These are phyloP conservation scores for Myzus persicae DNA, from an alignment of 1,140 invertebrate genomes.

Conservation along the genomic window DNA sequence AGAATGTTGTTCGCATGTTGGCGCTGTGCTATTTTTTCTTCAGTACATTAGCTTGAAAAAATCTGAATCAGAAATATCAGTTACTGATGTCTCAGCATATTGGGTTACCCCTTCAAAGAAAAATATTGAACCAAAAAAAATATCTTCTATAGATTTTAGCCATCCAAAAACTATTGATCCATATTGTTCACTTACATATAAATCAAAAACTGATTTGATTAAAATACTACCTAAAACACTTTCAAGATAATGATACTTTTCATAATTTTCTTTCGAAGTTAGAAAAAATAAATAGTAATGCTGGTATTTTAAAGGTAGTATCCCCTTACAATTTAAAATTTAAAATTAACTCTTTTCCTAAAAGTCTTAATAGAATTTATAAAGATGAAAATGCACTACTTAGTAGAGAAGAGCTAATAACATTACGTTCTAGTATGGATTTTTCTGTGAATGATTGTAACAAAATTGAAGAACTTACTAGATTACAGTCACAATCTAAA, in stretches of 20 bases:
- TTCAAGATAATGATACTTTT: background rate
- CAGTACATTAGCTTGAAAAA: background rate
- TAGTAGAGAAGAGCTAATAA: background rate
- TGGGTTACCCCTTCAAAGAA: background rate
- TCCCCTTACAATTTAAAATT: background rate
- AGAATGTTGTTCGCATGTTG: constrained; percentile 30
- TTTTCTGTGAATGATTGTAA: background rate
- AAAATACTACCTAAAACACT: background rate
- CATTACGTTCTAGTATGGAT: background rate
- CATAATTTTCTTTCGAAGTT: background rate
- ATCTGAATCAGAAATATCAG: background rate
- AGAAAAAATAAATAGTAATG: background rate
- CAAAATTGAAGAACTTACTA: background rate
- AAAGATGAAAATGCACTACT: background rate
- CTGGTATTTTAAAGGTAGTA: constrained; percentile 13
- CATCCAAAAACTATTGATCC: background rate
- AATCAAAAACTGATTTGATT: background rate
- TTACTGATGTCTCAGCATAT: constrained; percentile 13
- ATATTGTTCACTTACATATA: background rate
- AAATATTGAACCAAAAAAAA: background rate
- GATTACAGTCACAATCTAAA: background rate
- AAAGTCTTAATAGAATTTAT: background rate
- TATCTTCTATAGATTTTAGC: background rate
- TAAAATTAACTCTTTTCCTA: background rate
- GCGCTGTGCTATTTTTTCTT: background rate